Conservation (phyloP, 2,888 invertebrate species). For the Melangyna quadrimaculata region DNA sequence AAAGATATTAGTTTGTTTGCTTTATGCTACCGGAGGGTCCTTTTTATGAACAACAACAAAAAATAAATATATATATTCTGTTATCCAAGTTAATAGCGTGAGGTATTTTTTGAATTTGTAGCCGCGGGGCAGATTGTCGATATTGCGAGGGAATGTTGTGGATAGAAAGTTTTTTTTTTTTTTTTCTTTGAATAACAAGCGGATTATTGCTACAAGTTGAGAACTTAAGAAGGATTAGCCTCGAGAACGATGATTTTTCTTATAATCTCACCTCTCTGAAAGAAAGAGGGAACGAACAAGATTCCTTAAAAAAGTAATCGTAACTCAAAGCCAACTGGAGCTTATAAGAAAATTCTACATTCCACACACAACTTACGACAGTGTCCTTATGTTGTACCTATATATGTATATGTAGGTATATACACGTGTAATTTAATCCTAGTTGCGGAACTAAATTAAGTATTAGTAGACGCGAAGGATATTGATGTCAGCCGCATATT, state of each 20-base stretch:
- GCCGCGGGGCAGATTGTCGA: slow-evolving; percentile 11
- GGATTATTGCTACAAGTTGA: slow-evolving; percentile 60
- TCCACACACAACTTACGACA: not conserved
- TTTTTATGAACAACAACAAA: slow-evolving; percentile 3
- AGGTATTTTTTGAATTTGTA: slow-evolving; percentile 34
- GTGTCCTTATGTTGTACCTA: slow-evolving; percentile 7
- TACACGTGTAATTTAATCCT: slow-evolving; percentile 27
- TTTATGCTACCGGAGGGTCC: slow-evolving; percentile 59
- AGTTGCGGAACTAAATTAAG: slow-evolving; percentile 37
- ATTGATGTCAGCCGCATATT: slow-evolving; percentile 46
- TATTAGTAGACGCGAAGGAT: slow-evolving; percentile 24
- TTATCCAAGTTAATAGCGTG: slow-evolving; percentile 8
- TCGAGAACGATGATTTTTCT: slow-evolving; percentile 19
- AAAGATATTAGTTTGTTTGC: slow-evolving; percentile 64
- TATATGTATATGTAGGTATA: too few relatives aligned
- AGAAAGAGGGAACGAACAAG: not conserved
- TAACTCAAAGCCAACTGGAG: slow-evolving; percentile 8
- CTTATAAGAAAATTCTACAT: not conserved
- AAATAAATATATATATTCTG: slow-evolving; percentile 28
- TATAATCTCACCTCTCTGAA: not conserved
- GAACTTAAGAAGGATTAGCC: slow-evolving; percentile 49
- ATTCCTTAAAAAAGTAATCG: not conserved
- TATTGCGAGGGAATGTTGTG: not conserved
- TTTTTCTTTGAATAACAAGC: slow-evolving; percentile 27
- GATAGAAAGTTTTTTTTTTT: not conserved